Base-by-base conservation (phyloP, 2,888 invertebrate species). In the Habroteleia sp. region DNA sequence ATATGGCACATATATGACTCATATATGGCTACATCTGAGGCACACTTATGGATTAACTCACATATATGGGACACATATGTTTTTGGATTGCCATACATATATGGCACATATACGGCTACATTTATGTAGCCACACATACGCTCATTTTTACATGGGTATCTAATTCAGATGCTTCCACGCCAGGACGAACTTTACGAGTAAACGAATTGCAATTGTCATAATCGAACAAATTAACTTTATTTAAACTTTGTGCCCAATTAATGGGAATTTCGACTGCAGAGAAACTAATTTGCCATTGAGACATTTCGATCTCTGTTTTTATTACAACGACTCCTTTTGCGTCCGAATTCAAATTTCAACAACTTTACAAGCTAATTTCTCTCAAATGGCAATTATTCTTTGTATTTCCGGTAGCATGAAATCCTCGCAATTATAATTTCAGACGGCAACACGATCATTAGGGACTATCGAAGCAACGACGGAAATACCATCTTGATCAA, bases 401-500 rank as follows among this genome's bases (percentile, higher is more conserved):
- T 42, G 42, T 11, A 41, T 42, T 42, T 29, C 14, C 39, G 29
- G 35, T 25, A 17, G 25, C 16, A 13, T 7, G 25, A 13, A 16
- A 46, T 39, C 27, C 4, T 20, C 20, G 56, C 17, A 29, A 68
- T 68, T 58, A 50, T 56, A 31, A 68, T 58, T 68, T 58, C 41
- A 46, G 42, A 58, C 46, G 56, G 14, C 46, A 31, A 48, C 25
- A 27, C 39, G 50, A 68, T 58, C 42, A 58, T 60, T 60, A 52
- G 39, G 42, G 13, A 17, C 17, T 16, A 31, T 52, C 37, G 50
- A 41, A 5, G 52, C 52, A 29, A 37, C 52, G 31, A 29, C 60
- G 69, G 60, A 60, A 68, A 69, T 69, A 44, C 60, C 69, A 69
- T 69, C 69, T 69, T 69, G 68, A 69, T 69, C 68, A 35, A 29